Evolutionary conservation across 2,888 invertebrate genomes (phyloP).

Genomic region (Agrotis ipsilon): DNA sequence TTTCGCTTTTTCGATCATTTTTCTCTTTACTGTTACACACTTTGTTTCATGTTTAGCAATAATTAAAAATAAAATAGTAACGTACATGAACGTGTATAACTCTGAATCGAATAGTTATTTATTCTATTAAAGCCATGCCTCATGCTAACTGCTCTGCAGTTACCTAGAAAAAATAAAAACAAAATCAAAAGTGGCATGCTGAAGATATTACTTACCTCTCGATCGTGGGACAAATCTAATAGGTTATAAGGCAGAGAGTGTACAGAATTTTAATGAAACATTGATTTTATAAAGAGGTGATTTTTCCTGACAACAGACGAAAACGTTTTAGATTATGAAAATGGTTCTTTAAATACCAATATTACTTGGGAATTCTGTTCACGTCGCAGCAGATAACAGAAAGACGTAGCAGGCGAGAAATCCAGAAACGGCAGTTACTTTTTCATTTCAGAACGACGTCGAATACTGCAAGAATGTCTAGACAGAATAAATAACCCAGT

Average conservation of each 20-base stretch:
- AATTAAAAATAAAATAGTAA: conserved; percentile 64
- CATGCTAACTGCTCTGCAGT: conserved; percentile 85
- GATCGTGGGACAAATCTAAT: conserved; percentile 41
- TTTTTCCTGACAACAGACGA: conserved; percentile 28
- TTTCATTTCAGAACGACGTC: conserved; percentile 68
- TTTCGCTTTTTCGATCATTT: conserved; percentile 17
- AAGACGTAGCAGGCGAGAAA: conserved; percentile 55
- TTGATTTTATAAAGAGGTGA: conserved; percentile 28
- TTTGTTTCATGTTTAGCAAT: conserved; percentile 32
- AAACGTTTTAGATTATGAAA: conserved; percentile 12
- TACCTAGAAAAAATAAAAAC: conserved; percentile 83
- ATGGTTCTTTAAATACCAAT: conserved; percentile 38
- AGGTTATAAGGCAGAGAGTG: conserved; percentile 43
- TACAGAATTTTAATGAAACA: conserved; percentile 51
- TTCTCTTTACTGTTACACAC: conserved; percentile 46
- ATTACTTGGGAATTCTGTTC: conserved; percentile 42
- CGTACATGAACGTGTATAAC: conserved; percentile 87
- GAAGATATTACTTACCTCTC: conserved; percentile 62
- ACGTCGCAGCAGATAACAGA: conserved; percentile 37
- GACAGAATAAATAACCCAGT: conserved; percentile 73
- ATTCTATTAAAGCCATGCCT: conserved; percentile 85
- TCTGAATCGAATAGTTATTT: conserved; percentile 81
- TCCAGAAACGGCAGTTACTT: conserved; percentile 42
- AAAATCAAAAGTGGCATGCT: conserved; percentile 76
- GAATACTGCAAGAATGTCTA: conserved; percentile 71